Percentiles rank a stretch among this genome's conserved stretches.
Conservation (phyloP, 2,113 vertebrate species). For the Carollia perspicillata region DNA sequence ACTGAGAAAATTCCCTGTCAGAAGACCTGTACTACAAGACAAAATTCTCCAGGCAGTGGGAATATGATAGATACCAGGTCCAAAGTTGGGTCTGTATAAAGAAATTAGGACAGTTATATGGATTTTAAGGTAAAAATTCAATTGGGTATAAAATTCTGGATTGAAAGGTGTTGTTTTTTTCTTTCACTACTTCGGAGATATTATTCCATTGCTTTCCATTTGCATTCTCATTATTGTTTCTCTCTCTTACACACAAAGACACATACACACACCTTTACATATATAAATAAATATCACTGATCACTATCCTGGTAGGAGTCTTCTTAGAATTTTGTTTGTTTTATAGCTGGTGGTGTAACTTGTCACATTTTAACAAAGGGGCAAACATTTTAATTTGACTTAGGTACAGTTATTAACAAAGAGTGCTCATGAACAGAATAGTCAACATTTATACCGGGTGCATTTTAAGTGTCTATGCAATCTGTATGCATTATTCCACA, state of each 20-base stretch:
- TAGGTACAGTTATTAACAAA: neutral
- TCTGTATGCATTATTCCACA: neutral
- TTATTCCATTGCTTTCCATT: neutral
- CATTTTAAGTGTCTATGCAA: neutral
- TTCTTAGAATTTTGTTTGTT: neutral
- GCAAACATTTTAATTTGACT: neutral
- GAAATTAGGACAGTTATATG: neutral
- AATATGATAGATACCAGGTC: neutral
- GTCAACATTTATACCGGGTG: neutral
- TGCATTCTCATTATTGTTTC: neutral
- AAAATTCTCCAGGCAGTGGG: neutral
- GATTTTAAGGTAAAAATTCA: neutral
- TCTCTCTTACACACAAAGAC: neutral
- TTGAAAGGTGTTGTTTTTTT: neutral
- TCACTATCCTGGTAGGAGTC: neutral
- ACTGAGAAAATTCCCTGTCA: neutral
- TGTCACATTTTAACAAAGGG: neutral
- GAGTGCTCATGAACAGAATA: neutral
- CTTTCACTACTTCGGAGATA: neutral
- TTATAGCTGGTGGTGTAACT: neutral
- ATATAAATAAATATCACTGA: neutral
- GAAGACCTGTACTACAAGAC: neutral
- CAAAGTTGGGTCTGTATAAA: neutral
- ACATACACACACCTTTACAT: neutral
- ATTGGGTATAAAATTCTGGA: neutral